Percentiles rank a stretch among this genome's conserved stretches.
Conservation (phyloP, 2,113 vertebrate genomes). For the Podiceps cristatus region DNA sequence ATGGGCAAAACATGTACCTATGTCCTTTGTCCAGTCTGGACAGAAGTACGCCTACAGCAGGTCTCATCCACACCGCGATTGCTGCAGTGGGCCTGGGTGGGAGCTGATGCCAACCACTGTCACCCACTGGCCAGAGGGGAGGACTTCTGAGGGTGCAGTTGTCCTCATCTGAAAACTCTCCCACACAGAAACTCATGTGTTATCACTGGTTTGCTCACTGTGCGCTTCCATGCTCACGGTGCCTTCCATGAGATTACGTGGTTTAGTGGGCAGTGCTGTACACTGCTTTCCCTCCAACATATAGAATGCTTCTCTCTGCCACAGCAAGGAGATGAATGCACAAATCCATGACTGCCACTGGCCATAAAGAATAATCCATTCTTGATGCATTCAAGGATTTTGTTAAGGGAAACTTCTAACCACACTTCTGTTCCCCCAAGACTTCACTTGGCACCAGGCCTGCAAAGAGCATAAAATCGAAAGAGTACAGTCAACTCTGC, state of each 20-base stretch:
- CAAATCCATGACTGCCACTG: background rate
- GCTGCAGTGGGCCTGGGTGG: background rate
- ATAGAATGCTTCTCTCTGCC: background rate
- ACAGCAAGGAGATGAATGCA: background rate
- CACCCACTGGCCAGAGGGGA: background rate
- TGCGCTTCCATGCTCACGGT: background rate
- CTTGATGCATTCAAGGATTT: background rate
- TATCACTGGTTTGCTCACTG: background rate
- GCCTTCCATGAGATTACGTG: rapidly evolving
- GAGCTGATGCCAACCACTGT: background rate
- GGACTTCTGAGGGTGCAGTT: background rate
- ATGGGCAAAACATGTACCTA: background rate
- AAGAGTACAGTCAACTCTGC: background rate
- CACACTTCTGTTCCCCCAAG: background rate
- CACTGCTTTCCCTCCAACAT: background rate
- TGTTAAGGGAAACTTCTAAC: background rate
- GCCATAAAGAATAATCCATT: background rate
- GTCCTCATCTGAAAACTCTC: background rate
- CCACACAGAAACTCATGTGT: background rate
- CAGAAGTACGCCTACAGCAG: background rate
- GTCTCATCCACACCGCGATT: background rate
- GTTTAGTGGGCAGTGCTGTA: background rate
- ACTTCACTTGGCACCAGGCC: background rate
- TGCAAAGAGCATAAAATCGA: background rate
- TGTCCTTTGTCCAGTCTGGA: background rate